phyloP scores from a whole-genome alignment of 2,888 invertebrate species.

The Noctua janthe region DNA sequence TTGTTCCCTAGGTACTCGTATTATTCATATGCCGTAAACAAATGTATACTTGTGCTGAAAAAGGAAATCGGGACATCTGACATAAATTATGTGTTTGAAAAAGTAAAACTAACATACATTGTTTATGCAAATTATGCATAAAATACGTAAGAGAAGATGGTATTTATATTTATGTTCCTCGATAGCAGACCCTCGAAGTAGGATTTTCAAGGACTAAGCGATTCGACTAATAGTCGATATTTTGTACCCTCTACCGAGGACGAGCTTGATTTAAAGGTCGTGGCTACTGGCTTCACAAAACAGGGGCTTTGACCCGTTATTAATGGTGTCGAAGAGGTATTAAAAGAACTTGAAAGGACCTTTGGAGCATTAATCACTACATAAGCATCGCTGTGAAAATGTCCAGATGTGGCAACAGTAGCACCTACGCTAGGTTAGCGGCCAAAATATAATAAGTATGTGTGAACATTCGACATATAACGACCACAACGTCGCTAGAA shows the following conservation, averaged over 20 bases:
- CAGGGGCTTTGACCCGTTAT: neutral
- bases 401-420: neutral
- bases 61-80: slow-evolving; percentile 12
- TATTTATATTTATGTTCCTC: neutral
- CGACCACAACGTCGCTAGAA: neutral
- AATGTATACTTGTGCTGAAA: neutral
- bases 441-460: neutral
- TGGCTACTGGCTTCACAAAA: neutral
- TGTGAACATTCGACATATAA: neutral
- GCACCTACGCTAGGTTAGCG: neutral
- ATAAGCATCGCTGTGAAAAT: neutral
- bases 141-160: neutral
- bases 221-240: neutral
- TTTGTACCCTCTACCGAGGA: neutral
- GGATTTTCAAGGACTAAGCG: neutral
- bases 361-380: neutral
- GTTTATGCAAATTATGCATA: neutral
- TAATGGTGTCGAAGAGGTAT: neutral
- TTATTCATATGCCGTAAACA: slow-evolving; percentile 10
- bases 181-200: too few species aligned
- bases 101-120: neutral
- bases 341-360: neutral
- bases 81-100: neutral
- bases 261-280: neutral
- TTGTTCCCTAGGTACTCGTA: neutral